A percentile compares a stretch with the other conserved stretches of the same genome.
Conservation (phyloP, 2,797 vertebrate species). For the Sebastes cheni region DNA sequence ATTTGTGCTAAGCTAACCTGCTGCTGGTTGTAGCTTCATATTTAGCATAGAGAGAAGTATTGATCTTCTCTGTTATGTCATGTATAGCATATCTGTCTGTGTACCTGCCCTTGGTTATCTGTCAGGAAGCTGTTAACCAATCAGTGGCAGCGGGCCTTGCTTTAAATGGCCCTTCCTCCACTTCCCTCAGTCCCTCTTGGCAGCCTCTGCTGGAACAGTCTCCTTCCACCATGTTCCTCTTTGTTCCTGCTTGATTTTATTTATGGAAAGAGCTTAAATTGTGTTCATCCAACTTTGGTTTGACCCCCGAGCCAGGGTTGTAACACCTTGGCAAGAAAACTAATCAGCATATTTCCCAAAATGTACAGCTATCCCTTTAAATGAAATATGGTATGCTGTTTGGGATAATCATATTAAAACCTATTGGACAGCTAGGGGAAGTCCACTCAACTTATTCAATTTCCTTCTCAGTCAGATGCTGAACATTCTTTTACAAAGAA, state of each 20-base stretch:
- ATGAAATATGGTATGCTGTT: not conserved
- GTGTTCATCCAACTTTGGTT: not conserved
- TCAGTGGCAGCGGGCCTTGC: no score
- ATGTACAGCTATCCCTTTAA: not conserved
- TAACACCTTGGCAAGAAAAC: not conserved
- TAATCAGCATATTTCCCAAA: not conserved
- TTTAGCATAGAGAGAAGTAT: not conserved
- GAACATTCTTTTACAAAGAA: not conserved
- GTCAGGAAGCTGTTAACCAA: not conserved
- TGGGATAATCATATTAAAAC: constrained; percentile 16
- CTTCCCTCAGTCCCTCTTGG: not conserved
- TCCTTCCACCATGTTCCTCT: not conserved
- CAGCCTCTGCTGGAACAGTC: not conserved
- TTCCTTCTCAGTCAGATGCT: constrained; percentile 24
- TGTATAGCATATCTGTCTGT: not conserved
- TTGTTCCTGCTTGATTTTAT: not conserved
- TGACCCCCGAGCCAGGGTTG: not conserved
- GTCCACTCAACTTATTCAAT: constrained; percentile 29
- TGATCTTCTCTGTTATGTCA: not conserved
- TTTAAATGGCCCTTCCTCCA: not conserved
- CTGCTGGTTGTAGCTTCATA: not conserved
- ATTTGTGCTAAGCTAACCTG: not conserved
- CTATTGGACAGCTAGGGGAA: not conserved
- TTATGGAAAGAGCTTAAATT: not conserved
- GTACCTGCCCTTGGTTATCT: not conserved